These are phyloP conservation scores for Lasioglossum morio DNA, from an alignment of 2,888 invertebrate species.

Conservation along the genomic window DNA sequence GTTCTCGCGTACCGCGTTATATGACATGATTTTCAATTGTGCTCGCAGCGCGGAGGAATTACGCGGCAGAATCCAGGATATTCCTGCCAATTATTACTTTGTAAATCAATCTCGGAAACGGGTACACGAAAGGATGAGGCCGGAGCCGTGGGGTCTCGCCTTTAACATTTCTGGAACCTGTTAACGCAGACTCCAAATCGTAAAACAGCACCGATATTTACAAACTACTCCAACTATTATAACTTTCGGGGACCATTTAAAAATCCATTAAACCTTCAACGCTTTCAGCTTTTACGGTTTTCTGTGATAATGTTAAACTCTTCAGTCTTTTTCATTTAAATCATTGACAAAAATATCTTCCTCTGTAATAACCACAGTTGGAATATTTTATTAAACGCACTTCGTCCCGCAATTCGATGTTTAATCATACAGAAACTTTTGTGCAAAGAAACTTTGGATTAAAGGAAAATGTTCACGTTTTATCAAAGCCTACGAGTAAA, in stretches of 20 bases:
- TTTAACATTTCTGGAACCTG: constrained; percentile 58
- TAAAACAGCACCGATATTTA: not conserved
- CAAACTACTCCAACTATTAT: not conserved
- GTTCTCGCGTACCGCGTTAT: not conserved
- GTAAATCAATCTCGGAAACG: constrained; percentile 70
- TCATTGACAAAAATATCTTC: not conserved
- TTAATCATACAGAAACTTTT: not conserved
- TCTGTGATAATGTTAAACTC: not conserved
- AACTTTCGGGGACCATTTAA: not conserved
- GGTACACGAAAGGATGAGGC: constrained; percentile 9
- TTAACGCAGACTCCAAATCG: not conserved
- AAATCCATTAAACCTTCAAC: not conserved
- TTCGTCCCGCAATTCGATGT: not conserved
- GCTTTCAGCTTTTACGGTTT: not conserved
- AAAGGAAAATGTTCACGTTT: not conserved
- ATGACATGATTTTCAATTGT: constrained; percentile 54
- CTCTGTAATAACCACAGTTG: not conserved
- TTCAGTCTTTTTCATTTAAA: not conserved
- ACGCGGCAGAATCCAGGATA: constrained; percentile 15
- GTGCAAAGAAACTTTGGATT: no score
- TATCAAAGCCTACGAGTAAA: no score
- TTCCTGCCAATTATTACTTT: constrained; percentile 73
- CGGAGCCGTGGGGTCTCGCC: constrained; percentile 46
- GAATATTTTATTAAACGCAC: not conserved
- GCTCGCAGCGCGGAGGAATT: not conserved